A percentile compares a stretch with the other conserved stretches of the same genome.
Conservation (phyloP, 2,113 vertebrate species). For the Trichechus manatus region DNA sequence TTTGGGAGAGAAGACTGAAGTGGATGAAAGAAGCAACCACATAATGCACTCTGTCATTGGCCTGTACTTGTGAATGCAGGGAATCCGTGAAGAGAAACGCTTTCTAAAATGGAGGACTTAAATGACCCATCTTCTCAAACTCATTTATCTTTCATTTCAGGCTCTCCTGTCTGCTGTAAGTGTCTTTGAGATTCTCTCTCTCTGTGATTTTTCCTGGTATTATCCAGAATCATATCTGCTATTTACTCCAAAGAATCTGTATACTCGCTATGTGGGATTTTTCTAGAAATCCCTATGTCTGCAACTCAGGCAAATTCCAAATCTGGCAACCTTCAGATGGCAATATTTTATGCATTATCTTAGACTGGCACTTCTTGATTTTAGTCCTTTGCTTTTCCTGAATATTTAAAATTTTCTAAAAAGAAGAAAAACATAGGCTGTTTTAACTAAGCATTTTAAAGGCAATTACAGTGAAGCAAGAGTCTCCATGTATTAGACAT, state of each 20-base stretch:
- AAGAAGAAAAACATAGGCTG: background rate
- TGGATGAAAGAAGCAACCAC: background rate
- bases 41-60: background rate
- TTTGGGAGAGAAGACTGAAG: background rate
- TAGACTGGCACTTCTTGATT: constrained; percentile 30
- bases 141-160: background rate
- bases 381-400: constrained; percentile 31
- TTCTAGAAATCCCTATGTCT: constrained; percentile 31
- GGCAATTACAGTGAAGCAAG: background rate
- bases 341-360: constrained; percentile 51
- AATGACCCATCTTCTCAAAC: background rate
- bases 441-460: constrained; percentile 54
- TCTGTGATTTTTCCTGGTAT: no score
- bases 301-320: background rate
- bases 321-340: background rate
- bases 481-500: background rate
- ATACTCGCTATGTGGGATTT: background rate
- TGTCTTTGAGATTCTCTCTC: background rate
- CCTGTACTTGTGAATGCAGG: background rate
- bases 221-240: background rate
- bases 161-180: background rate
- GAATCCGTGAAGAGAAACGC: background rate
- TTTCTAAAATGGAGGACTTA: background rate
- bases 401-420: constrained; percentile 22
- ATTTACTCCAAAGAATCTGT: background rate